Conservation (phyloP, 1,140 invertebrate species). For the Centruroides vittatus region DNA sequence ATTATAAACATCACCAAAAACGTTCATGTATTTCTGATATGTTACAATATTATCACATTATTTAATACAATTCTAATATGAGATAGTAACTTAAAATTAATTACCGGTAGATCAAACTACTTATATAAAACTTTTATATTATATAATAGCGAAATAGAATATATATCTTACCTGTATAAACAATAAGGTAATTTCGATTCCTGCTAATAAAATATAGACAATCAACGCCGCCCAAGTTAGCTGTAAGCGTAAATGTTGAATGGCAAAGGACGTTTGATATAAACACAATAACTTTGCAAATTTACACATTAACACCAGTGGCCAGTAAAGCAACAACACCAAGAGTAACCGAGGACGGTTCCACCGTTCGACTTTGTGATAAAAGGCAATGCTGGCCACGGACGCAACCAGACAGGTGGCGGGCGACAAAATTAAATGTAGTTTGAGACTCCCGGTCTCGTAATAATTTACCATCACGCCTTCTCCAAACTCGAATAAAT, state of each 20-base stretch:
- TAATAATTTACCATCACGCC: conserved; percentile 9
- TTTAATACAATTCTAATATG: too few relatives aligned
- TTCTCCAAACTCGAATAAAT: conserved; percentile 15
- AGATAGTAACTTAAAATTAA: too few relatives aligned
- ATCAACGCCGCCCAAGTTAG: conserved; percentile 10
- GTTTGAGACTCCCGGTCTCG: not conserved
- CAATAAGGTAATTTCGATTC: conserved; percentile 15
- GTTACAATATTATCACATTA: too few relatives aligned
- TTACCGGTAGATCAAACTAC: too few relatives aligned
- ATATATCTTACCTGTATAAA: conserved; percentile 12
- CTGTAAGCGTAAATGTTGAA: conserved; percentile 10
- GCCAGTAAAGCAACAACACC: conserved; percentile 15
- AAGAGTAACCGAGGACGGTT: conserved; percentile 10
- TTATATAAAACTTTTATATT: too few relatives aligned
- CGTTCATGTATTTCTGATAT: too few relatives aligned
- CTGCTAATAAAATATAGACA: conserved; percentile 10
- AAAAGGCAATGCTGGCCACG: conserved; percentile 8
- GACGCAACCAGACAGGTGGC: conserved; percentile 4
- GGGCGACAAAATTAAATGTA: conserved; percentile 11
- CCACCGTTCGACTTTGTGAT: conserved; percentile 11
- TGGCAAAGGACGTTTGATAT: conserved; percentile 9
- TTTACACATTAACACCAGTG: conserved; percentile 6
- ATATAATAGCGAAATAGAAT: too few relatives aligned
- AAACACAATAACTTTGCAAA: conserved; percentile 12
- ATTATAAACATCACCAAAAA: too few relatives aligned